These are phyloP conservation scores for Zeuzera pyrina DNA, from an alignment of 2,888 invertebrate species.

Conservation along the genomic window DNA sequence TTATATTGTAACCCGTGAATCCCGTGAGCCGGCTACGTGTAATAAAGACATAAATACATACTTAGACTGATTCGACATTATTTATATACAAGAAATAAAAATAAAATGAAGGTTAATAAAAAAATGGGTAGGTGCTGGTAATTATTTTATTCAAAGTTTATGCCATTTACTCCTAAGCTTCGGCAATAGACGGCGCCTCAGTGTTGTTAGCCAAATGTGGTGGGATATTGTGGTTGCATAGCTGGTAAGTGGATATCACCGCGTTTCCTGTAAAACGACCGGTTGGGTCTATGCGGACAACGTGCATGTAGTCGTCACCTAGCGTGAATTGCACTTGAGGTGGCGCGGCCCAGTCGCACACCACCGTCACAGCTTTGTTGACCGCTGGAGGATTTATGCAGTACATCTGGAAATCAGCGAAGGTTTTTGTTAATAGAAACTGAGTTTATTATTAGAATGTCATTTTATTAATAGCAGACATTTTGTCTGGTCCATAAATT, in stretches of 20 bases:
- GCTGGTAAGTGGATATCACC: slow-evolving; percentile 47
- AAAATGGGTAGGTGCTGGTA: too few relatives aligned
- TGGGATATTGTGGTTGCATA: slow-evolving; percentile 35
- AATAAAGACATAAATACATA: too few relatives aligned
- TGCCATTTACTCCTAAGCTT: neutral
- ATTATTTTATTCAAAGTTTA: too few relatives aligned
- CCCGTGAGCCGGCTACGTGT: too few relatives aligned
- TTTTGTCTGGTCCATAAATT: too few relatives aligned
- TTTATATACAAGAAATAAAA: too few relatives aligned
- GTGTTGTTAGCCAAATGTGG: neutral
- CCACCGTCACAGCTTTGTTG: slow-evolving; percentile 38
- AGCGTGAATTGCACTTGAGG: slow-evolving; percentile 50
- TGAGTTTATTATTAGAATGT: too few relatives aligned
- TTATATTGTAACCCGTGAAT: too few relatives aligned
- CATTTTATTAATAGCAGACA: too few relatives aligned
- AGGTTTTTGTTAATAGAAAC: too few relatives aligned
- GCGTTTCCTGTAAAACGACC: slow-evolving; percentile 44
- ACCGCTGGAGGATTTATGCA: slow-evolving; percentile 47
- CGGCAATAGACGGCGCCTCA: neutral
- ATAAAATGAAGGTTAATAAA: too few relatives aligned
- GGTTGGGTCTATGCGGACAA: slow-evolving; percentile 45
- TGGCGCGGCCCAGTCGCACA: slow-evolving; percentile 57
- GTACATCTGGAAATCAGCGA: slow-evolving; percentile 46
- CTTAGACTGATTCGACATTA: too few relatives aligned
- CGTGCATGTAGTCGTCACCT: slow-evolving; percentile 51